phyloP scores from a whole-genome alignment of 1,140 invertebrate genomes.

The Diachasma alloeum region DNA sequence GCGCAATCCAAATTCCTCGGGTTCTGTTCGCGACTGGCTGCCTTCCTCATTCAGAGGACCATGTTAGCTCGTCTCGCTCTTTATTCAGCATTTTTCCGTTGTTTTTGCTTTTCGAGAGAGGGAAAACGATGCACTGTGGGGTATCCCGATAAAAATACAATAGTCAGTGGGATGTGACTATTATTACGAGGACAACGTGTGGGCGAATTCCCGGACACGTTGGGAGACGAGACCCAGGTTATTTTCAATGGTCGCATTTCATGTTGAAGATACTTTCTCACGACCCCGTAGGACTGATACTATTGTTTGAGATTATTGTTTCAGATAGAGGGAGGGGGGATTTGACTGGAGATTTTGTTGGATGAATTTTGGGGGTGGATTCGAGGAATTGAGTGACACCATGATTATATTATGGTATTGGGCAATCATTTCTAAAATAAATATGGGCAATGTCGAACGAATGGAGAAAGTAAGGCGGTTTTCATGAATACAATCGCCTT shows the following conservation, averaged over 20 bases:
- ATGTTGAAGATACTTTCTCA: neutral
- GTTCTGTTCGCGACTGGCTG: neutral
- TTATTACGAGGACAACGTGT: slow-evolving; percentile 19
- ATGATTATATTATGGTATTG: too few relatives aligned
- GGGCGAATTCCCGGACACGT: slow-evolving; percentile 26
- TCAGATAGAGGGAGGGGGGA: neutral
- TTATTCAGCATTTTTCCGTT: slow-evolving; percentile 39
- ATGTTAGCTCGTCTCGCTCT: neutral
- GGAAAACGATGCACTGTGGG: neutral
- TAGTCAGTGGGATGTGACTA: slow-evolving; percentile 25
- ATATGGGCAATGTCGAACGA: too few relatives aligned
- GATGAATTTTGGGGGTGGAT: too few relatives aligned
- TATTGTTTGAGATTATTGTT: neutral
- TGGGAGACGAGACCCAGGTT: neutral
- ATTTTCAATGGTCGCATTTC: slow-evolving; percentile 9
- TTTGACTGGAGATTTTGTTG: too few relatives aligned
- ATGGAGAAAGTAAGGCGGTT: too few relatives aligned
- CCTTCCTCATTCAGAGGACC: neutral
- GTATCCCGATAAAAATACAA: slow-evolving; percentile 39
- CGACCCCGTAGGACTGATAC: neutral
- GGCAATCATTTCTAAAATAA: too few relatives aligned
- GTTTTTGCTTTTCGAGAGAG: slow-evolving; percentile 44
- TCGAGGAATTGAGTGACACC: too few relatives aligned
- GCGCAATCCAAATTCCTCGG: slow-evolving; percentile 24
- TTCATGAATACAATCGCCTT: too few relatives aligned